A percentile compares a stretch with the other conserved stretches of the same genome.
phyloP scores from a whole-genome alignment of 2,888 invertebrate genomes.

The Drosophila birchii region DNA sequence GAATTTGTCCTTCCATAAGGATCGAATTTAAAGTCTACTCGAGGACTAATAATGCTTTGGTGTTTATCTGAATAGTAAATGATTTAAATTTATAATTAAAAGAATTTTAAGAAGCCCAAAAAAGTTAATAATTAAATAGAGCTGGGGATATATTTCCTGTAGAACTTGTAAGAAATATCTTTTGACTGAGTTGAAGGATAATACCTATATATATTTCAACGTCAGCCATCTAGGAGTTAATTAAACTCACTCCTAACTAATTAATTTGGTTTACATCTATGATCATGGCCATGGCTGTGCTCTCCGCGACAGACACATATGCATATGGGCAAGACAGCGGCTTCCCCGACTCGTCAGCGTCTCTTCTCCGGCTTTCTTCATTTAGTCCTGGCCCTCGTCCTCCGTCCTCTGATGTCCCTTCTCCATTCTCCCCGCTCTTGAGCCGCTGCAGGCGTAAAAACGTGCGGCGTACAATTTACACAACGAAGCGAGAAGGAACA shows the following conservation, averaged over 20 bases:
- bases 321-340: slow-evolving; percentile 59
- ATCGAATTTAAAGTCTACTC: not conserved
- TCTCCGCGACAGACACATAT: slow-evolving; percentile 43
- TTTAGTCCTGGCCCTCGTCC: slow-evolving; percentile 13
- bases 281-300: slow-evolving; percentile 1
- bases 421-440: slow-evolving; percentile 34
- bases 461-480: slow-evolving; percentile 79
- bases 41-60: not conserved
- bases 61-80: not conserved
- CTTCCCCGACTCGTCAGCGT: slow-evolving; percentile 33
- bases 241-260: not conserved
- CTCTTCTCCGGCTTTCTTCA: slow-evolving; percentile 16
- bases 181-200: no score
- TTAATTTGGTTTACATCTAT: not conserved
- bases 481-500: slow-evolving; percentile 38
- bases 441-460: slow-evolving; percentile 76
- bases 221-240: not conserved
- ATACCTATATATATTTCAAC: no score
- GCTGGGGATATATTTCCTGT: not conserved
- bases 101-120: not conserved
- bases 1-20: no score
- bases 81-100: not conserved
- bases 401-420: slow-evolving; percentile 4
- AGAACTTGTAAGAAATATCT: not conserved
- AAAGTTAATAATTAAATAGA: not conserved